Evolutionary conservation across 2,113 vertebrate species (phyloP).

Genomic region (Rhodinocichla rosea): DNA sequence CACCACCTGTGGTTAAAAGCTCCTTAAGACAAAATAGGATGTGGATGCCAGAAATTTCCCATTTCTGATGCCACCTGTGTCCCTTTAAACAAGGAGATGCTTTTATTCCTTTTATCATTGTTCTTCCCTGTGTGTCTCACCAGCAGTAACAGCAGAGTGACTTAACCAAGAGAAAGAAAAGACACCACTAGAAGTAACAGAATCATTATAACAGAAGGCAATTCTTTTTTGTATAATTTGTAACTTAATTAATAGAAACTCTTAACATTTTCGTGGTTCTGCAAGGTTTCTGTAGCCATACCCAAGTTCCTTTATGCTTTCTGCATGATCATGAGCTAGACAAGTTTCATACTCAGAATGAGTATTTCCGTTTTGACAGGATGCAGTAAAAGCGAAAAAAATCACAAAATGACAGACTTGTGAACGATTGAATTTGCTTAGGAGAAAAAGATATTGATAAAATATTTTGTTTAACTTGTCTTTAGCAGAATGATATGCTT

Average conservation of each 20-base stretch:
- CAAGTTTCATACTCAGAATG: not conserved
- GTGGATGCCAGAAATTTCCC: not conserved
- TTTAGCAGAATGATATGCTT: not conserved
- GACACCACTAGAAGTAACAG: not conserved
- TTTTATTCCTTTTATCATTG: not conserved
- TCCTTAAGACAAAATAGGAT: rapidly evolving
- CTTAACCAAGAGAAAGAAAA: not conserved
- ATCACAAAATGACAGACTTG: not conserved
- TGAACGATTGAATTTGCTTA: not conserved
- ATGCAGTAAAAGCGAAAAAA: not conserved
- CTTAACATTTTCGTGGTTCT: not conserved
- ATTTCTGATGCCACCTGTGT: not conserved
- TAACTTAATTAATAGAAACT: not conserved
- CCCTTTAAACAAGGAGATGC: not conserved
- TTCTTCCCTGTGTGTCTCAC: not conserved
- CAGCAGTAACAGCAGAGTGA: not conserved
- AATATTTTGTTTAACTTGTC: not conserved
- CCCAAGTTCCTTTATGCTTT: not conserved
- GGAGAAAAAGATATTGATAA: not conserved
- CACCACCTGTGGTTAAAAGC: not conserved
- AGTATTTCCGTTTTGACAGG: not conserved
- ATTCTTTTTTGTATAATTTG: not conserved
- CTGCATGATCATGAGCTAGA: not conserved
- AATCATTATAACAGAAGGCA: not conserved
- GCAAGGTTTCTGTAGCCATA: not conserved